A percentile compares a stretch with the other conserved stretches of the same genome.
Evolutionary conservation across 2,113 vertebrate genomes (phyloP).

Genomic region (Calyptomena viridis): DNA sequence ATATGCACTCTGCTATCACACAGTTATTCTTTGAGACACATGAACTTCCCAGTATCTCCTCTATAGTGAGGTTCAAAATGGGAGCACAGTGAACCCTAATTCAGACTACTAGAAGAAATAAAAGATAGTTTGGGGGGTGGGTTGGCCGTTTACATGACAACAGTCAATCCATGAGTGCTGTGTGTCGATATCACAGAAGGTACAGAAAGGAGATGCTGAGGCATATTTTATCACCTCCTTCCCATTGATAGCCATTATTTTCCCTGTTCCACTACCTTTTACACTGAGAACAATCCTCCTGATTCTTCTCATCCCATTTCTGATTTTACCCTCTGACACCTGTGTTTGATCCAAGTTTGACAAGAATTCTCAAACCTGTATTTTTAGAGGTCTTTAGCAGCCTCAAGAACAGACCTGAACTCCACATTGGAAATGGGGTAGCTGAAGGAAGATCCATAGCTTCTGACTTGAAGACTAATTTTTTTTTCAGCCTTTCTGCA

Average conservation of each 20-base stretch:
- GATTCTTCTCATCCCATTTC: not conserved
- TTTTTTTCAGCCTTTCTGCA: not conserved
- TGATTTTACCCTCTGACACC: not conserved
- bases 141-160: not conserved
- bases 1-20: not conserved
- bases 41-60: not conserved
- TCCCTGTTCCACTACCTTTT: not conserved
- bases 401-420: not conserved
- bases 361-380: not conserved
- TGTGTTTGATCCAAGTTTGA: not conserved
- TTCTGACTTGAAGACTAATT: not conserved
- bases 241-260: not conserved
- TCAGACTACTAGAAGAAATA: accelerated
- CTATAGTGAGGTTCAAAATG: not conserved
- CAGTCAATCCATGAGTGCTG: not conserved
- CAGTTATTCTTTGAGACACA: not conserved
- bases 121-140: accelerated
- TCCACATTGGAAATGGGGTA: not conserved
- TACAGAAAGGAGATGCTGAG: not conserved
- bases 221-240: not conserved
- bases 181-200: not conserved
- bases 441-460: not conserved
- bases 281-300: not conserved
- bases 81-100: not conserved
- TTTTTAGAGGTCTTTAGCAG: not conserved